Evolutionary conservation across 1,140 invertebrate species (phyloP).

Genomic region (Apis florea): DNA sequence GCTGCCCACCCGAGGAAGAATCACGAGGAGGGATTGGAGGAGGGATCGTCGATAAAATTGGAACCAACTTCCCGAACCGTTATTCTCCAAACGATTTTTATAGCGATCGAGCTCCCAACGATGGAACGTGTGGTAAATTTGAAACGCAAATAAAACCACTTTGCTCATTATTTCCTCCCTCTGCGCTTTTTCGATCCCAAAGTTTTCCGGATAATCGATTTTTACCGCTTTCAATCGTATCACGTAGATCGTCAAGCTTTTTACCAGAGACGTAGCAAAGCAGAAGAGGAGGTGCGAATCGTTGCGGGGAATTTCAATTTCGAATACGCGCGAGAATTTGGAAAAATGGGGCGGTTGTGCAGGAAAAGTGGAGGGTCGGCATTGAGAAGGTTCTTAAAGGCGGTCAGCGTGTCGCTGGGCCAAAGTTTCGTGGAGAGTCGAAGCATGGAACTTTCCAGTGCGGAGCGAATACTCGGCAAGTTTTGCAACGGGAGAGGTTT

Average conservation of each 20-base stretch:
- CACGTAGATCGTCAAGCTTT: neutral
- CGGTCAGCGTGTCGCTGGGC: neutral
- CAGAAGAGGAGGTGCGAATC: neutral
- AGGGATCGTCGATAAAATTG: neutral
- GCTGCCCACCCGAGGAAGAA: neutral
- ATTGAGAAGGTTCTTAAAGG: neutral
- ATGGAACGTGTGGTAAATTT: neutral
- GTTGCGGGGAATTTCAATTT: neutral
- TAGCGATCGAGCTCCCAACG: neutral
- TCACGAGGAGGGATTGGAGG: neutral
- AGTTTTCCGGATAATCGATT: neutral
- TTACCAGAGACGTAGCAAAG: neutral
- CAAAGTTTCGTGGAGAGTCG: neutral
- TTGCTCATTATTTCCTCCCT: neutral
- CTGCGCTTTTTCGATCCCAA: neutral
- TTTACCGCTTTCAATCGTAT: neutral
- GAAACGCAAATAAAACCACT: neutral
- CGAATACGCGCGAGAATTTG: neutral
- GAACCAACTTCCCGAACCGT: neutral
- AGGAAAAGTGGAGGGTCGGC: neutral
- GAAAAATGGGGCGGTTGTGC: neutral
- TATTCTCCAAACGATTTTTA: conserved; percentile 4
- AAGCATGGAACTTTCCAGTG: neutral
- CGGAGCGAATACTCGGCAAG: conserved; percentile 4
- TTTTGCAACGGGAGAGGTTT: neutral